Conservation (phyloP, 2,113 vertebrate species). For the Sylvietta virens region DNA sequence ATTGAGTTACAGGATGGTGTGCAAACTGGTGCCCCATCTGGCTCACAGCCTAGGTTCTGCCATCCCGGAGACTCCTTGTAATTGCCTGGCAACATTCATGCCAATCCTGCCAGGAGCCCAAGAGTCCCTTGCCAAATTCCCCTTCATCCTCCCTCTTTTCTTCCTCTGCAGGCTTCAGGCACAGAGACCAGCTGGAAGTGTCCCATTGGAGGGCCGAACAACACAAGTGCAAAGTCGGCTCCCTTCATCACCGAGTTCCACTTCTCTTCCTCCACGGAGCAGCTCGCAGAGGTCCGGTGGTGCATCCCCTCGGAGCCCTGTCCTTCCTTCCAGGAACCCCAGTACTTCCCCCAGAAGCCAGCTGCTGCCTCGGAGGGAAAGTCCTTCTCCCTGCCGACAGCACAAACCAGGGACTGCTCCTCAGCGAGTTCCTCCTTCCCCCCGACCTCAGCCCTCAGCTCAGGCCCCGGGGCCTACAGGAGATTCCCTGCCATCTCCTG, state of each 20-base stretch:
- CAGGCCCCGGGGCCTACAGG: slow-evolving; percentile 69
- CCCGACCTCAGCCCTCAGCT: slow-evolving; percentile 69
- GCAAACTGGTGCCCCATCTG: not conserved
- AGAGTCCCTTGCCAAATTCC: not conserved
- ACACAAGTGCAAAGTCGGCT: slow-evolving; percentile 43
- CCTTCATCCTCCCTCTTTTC: not conserved
- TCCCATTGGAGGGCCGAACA: slow-evolving; percentile 48
- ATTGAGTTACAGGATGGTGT: not conserved
- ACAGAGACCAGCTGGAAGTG: slow-evolving; percentile 62
- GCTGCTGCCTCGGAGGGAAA: slow-evolving; percentile 79
- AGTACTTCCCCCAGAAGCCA: slow-evolving; percentile 80
- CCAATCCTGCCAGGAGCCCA: not conserved
- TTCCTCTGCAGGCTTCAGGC: slow-evolving; percentile 71
- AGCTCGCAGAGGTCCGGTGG: slow-evolving; percentile 72
- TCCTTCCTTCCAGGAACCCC: slow-evolving; percentile 75
- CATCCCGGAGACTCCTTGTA: not conserved
- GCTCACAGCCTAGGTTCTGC: not conserved
- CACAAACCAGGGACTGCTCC: slow-evolving; percentile 60
- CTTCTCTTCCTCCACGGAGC: slow-evolving; percentile 53
- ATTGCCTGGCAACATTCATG: not conserved
- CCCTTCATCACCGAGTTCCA: slow-evolving; percentile 46
- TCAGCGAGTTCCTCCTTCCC: slow-evolving; percentile 66
- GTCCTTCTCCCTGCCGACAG: slow-evolving; percentile 84
- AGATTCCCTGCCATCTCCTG: slow-evolving; percentile 70
- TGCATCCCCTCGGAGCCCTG: slow-evolving; percentile 58